Evolutionary conservation across 2,113 vertebrate genomes (phyloP).

Genomic region (Xiphophorus hellerii): DNA sequence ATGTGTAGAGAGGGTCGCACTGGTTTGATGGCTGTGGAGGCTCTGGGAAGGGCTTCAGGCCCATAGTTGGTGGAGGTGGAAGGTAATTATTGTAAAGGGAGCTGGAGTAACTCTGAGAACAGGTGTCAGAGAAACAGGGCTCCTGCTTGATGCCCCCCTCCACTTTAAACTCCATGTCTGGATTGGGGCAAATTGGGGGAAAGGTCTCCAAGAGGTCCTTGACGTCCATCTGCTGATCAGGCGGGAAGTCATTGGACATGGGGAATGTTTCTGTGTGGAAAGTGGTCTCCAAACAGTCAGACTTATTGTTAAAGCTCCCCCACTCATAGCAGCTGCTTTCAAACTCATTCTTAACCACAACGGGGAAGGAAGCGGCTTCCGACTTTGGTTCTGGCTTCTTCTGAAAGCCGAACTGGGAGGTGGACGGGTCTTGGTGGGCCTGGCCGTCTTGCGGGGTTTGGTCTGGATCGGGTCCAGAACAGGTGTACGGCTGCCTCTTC

Average conservation of each 20-base stretch:
- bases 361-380: conserved; percentile 85
- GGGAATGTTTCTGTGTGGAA: conserved; percentile 85
- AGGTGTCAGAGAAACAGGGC: conserved; percentile 80
- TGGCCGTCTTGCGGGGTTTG: conserved; percentile 56
- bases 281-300: conserved; percentile 79
- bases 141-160: conserved; percentile 82
- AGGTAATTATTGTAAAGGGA: conserved; percentile 78
- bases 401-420: conserved; percentile 71
- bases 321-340: conserved; percentile 88
- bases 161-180: conserved; percentile 82
- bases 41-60: conserved; percentile 79
- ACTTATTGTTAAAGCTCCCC: conserved; percentile 81
- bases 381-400: conserved; percentile 84
- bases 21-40: conserved; percentile 73
- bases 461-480: conserved; percentile 53
- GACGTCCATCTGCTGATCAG: conserved; percentile 83
- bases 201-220: conserved; percentile 84
- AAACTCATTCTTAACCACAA: conserved; percentile 87
- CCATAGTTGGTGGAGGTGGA: conserved; percentile 73
- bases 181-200: conserved; percentile 76
- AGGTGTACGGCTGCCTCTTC: conserved; percentile 77
- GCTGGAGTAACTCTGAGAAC: conserved; percentile 78
- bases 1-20: conserved; percentile 76
- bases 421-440: conserved; percentile 76
- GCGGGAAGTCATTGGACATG: conserved; percentile 79